A percentile compares a stretch with the other conserved stretches of the same genome.
Conservation (phyloP, 2,888 invertebrate species). For the Xestia c-nigrum region DNA sequence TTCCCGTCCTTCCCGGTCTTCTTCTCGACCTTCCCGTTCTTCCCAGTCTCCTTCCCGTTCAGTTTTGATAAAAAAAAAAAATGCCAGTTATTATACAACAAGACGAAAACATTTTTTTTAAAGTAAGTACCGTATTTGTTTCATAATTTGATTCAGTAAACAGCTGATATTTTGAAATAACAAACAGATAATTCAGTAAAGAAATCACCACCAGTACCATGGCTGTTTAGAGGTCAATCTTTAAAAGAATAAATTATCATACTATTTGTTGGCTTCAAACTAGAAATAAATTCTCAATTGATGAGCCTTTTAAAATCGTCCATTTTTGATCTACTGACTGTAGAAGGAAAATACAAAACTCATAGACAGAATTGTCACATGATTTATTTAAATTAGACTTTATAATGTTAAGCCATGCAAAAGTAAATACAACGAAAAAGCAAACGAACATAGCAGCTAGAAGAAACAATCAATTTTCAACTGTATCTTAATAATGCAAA, state of each 20-base stretch:
- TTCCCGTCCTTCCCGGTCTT: too few relatives aligned
- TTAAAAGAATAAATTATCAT: conserved; percentile 8
- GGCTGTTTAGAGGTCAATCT: conserved; percentile 12
- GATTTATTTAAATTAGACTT: background rate
- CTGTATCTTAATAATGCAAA: background rate
- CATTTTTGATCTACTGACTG: background rate
- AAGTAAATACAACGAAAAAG: background rate
- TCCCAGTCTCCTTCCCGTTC: too few relatives aligned
- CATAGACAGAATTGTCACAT: background rate
- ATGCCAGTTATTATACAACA: too few relatives aligned
- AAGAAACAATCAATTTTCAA: background rate
- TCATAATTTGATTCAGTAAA: too few relatives aligned
- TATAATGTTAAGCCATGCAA: background rate
- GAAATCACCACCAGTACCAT: background rate
- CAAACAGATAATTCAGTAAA: too few relatives aligned
- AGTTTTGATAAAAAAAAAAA: too few relatives aligned
- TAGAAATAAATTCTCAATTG: background rate
- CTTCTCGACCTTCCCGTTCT: too few relatives aligned
- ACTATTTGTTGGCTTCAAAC: background rate
- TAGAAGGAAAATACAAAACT: conserved; percentile 1
- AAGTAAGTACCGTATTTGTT: too few relatives aligned
- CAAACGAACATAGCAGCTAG: too few relatives aligned
- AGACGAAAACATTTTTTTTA: too few relatives aligned
- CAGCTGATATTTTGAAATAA: background rate
- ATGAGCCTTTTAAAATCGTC: background rate